Evolutionary conservation across 2,113 vertebrate species (phyloP).

Genomic region (Microtus montanus): DNA sequence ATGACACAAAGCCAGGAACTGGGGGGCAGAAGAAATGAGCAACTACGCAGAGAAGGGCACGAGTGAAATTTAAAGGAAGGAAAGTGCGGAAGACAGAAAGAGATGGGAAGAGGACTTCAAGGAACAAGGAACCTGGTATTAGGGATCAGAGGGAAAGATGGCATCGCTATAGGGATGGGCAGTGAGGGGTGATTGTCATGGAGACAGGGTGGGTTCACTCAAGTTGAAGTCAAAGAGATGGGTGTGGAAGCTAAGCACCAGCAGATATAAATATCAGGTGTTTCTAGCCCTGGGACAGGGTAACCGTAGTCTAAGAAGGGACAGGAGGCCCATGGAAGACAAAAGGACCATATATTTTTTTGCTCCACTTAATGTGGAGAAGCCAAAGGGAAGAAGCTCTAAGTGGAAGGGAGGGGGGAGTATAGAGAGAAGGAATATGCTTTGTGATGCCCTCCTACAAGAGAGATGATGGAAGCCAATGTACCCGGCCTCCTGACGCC

Average conservation of each 20-base stretch:
- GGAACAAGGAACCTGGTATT: neutral
- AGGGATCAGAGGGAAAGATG: neutral
- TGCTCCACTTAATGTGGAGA: neutral
- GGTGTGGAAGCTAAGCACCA: neutral
- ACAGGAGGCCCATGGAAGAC: neutral
- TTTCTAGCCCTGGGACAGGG: neutral
- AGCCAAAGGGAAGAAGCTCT: neutral
- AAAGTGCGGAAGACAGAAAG: neutral
- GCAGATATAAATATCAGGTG: no score
- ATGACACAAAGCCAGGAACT: neutral
- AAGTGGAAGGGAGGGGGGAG: neutral
- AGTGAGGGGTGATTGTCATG: neutral
- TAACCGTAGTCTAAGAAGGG: accelerated
- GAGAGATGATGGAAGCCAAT: neutral
- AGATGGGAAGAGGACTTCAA: neutral
- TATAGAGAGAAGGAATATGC: neutral
- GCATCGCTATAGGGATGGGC: accelerated
- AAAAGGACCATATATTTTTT: no score
- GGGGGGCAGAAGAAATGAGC: neutral
- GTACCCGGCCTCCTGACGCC: neutral
- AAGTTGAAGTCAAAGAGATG: neutral
- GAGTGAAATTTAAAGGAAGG: neutral
- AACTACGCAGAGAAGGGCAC: neutral
- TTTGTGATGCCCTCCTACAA: accelerated
- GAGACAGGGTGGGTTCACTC: neutral